Base-by-base conservation (phyloP, 2,888 invertebrate species). In the Trissoscelio sp. region DNA sequence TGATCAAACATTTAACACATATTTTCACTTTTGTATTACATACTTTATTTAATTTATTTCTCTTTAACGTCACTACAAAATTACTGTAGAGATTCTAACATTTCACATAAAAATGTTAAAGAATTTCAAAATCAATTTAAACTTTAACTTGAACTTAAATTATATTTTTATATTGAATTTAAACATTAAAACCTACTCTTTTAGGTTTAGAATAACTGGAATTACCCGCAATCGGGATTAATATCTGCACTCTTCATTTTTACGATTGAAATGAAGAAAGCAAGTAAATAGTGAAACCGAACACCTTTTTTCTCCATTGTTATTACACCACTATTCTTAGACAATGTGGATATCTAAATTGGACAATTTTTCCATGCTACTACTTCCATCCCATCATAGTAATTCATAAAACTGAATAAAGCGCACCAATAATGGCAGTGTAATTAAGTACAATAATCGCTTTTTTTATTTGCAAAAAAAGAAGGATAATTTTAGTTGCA, bases 271-370 rank as follows among this genome's bases (percentile, higher is more conserved):
- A 44, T 34, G 57, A 34, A 69, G 18, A 34, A 69, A 57, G 48
- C 18, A 70, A 48, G 70, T 51, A 51, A 60, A 51, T 20, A 60
- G 46, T 66, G 74, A 74, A 74, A 74, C 57, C 74, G 48, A 74
- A 74, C 42, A 55, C 16, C 37, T 57, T 55, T 66, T 73, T 74
- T 55, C 37, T 51, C 37, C 6, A 53, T 64, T 57, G 31, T 74
- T 64, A 57, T 57, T 62, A 22, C 39, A 18, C 16, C 31, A 46
- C 18, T 37, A 48, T 28, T 66, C 44, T 42, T 48, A 24, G 46
- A 62, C 51, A n/a, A n/a, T 28, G 34, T 28, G 20, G 39, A 57
- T 60, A 48, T 22, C 18, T 6, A 58, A 69, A 31, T 12, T 6
- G 9, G 6, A 51, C 53, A 6, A 31, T 46, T 46, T 51, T 77